Evolutionary conservation across 2,888 invertebrate genomes (phyloP).

Genomic region (Pardosa pseudoannulata): DNA sequence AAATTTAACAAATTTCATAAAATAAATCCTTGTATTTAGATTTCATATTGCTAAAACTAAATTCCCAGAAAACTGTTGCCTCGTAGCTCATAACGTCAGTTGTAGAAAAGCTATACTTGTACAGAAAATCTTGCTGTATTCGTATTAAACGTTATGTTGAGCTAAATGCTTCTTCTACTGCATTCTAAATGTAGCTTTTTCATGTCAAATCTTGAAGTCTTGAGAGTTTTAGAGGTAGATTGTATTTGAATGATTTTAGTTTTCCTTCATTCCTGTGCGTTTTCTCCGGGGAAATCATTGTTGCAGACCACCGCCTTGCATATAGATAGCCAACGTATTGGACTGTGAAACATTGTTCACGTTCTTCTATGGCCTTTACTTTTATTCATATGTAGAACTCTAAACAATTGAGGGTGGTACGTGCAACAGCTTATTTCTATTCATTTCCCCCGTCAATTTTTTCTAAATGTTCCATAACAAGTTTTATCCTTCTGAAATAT

Average conservation of each 20-base stretch:
- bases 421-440: conserved; percentile 2
- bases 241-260: not conserved
- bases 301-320: not conserved
- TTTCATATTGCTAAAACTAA: too few relatives aligned
- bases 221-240: not conserved
- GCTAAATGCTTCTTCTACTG: too few relatives aligned
- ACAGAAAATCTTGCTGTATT: too few relatives aligned
- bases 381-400: not conserved
- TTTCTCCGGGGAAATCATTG: not conserved
- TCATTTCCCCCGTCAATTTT: not conserved
- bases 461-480: not conserved
- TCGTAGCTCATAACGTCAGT: too few relatives aligned
- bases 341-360: not conserved
- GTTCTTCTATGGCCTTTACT: not conserved
- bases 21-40: too few relatives aligned
- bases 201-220: not conserved
- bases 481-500: conserved; percentile 14
- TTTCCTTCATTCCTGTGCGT: not conserved
- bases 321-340: not conserved
- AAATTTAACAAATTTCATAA: too few relatives aligned
- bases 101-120: too few relatives aligned
- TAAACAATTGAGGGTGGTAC: not conserved
- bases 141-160: too few relatives aligned
- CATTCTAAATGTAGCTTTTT: not conserved
- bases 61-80: too few relatives aligned